Evolutionary conservation across 2,888 invertebrate species (phyloP), one percentile per base, ranked within the genome.

Genomic region (Synergus gifuensis): DNA sequence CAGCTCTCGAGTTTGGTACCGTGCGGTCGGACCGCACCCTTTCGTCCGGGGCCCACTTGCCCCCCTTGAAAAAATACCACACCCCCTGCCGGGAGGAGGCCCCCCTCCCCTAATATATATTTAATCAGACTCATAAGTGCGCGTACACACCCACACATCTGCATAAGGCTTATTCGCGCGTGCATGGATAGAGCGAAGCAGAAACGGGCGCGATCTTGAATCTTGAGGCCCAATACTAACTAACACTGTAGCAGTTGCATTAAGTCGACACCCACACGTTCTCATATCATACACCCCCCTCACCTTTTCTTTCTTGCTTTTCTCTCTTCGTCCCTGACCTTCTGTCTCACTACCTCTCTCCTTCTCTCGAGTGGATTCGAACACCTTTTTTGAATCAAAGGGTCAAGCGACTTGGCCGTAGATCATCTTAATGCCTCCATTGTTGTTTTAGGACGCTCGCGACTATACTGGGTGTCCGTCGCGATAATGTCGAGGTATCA

Each of bases 341-440:
- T 84, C 79, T 80, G 69, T 84, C 85, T 82, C 79, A 79, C 84
- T 78, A 66, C 22, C 81, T 83, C 83, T 82, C 83, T 84, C 85
- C 81, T 84, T 83, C 83, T 82, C 84, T 84, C 87, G 86, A 87
- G 86, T 87, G 87, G 88, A 90, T 90, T 91, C 90, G 88, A 91
- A 91, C 90, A 91, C 91, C 91, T 91, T 91, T 90, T 90, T 90
- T 89, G 90, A 91, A 90, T 90, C 89, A 89, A 89, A 89, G 91
- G 91, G 91, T 91, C 91, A 91, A 91, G 90, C 90, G 89, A 90
- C 89, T 89, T 87, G 89, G 89, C 88, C 89, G 91, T 91, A 91
- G 90, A 91, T 91, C 91, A 91, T 91, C 91, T 91, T 91, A 91
- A 91, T 91, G 90, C 91, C 89, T 90, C 91, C 91, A 91, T 91